Percentiles rank a stretch among this genome's conserved stretches.
These are phyloP conservation scores for Pachymerium ferrugineum DNA, from an alignment of 2,888 invertebrate genomes.

Conservation along the genomic window DNA sequence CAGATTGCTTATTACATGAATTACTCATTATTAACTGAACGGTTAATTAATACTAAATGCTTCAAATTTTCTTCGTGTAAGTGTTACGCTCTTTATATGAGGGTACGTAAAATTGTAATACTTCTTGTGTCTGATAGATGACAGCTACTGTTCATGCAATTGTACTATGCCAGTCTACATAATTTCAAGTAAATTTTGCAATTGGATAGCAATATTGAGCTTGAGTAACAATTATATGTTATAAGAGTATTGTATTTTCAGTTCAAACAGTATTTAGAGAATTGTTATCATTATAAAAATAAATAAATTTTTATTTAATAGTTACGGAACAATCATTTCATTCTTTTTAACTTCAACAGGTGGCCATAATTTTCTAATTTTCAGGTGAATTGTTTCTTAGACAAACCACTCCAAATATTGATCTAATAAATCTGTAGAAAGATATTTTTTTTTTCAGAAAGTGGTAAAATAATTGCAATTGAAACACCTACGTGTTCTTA, in stretches of 20 bases:
- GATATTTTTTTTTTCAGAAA: background rate
- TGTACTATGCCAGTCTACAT: background rate
- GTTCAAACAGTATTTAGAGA: no score
- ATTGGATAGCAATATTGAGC: no score
- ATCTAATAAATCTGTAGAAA: background rate
- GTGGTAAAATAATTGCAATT: background rate
- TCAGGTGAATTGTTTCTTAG: constrained; percentile 64
- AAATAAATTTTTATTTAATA: no score
- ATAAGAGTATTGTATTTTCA: no score
- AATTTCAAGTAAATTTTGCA: no score
- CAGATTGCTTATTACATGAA: background rate
- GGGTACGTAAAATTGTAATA: background rate
- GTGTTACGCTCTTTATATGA: no score
- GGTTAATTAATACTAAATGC: background rate
- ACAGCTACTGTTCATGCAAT: background rate
- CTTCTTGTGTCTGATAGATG: background rate
- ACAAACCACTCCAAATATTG: constrained; percentile 69
- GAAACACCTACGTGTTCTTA: constrained; percentile 43
- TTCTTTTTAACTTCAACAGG: no score
- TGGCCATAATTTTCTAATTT: constrained; percentile 72
- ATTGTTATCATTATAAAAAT: no score
- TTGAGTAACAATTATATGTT: no score
- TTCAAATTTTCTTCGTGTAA: background rate
- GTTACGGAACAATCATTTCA: no score
- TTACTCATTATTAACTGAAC: background rate